Conservation (phyloP, 92 coral and sea anemone genomes). For the Umimayanthus chanpuru region DNA sequence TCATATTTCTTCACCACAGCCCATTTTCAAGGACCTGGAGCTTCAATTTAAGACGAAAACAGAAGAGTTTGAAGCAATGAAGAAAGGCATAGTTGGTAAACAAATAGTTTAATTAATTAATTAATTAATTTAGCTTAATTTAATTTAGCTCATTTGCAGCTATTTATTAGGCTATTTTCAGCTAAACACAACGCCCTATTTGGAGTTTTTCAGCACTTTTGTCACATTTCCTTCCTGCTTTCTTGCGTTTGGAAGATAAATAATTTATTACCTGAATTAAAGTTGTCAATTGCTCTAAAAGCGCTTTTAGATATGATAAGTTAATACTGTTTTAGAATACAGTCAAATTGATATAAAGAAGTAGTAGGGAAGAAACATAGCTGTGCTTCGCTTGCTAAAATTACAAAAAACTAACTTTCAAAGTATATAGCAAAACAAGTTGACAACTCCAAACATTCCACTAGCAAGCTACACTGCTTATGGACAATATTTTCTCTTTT, state of each 20-base stretch:
- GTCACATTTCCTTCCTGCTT: neutral
- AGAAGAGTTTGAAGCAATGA: constrained; percentile 77
- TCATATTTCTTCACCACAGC: constrained; percentile 54
- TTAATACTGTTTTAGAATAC: neutral
- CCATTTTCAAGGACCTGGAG: constrained; percentile 81
- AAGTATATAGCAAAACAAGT: neutral
- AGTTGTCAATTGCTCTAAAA: neutral
- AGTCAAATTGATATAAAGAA: too few relatives aligned
- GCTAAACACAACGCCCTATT: neutral
- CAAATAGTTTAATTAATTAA: too few relatives aligned
- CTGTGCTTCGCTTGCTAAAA: neutral
- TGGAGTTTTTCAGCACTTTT: neutral
- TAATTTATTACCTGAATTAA: neutral
- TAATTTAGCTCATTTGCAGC: neutral
- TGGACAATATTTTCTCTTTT: neutral
- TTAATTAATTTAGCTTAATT: too few relatives aligned
- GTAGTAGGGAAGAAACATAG: too few relatives aligned
- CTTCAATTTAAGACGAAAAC: constrained; percentile 79
- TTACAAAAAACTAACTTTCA: too few relatives aligned
- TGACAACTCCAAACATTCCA: neutral
- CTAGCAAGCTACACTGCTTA: neutral
- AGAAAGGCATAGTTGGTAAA: constrained; percentile 89
- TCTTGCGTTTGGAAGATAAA: neutral
- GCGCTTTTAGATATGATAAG: neutral
- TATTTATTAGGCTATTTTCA: neutral